These are phyloP conservation scores for Bilobella aurantiaca DNA, from an alignment of 1,140 invertebrate genomes.

Conservation along the genomic window DNA sequence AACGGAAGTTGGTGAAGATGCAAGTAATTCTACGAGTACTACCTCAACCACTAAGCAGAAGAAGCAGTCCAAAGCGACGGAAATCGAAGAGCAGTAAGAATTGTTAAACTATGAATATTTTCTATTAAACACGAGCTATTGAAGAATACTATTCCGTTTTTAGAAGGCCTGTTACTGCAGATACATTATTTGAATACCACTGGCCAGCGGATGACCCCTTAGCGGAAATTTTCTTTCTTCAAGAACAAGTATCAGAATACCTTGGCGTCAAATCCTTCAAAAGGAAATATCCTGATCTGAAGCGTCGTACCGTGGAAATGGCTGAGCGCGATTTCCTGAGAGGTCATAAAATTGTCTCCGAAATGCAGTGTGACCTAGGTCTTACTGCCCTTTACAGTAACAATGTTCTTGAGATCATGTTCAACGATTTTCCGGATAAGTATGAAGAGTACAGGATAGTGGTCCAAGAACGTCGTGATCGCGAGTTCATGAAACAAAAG, in stretches of 20 bases:
- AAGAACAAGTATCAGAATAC: constrained; percentile 86
- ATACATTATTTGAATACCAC: constrained; percentile 84
- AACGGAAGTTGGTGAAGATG: neutral
- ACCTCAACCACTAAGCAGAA: constrained; percentile 19
- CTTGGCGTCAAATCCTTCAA: constrained; percentile 90
- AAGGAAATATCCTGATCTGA: constrained; percentile 82
- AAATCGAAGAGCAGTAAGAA: constrained; percentile 26
- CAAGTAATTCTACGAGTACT: constrained; percentile 21
- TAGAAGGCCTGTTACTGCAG: constrained; percentile 59
- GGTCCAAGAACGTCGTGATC: constrained; percentile 65
- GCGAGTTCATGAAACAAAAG: constrained; percentile 55
- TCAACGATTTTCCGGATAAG: constrained; percentile 84
- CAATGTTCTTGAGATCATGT: constrained; percentile 90
- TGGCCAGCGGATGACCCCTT: constrained; percentile 65
- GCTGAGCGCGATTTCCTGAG: constrained; percentile 80
- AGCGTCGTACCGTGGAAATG: constrained; percentile 69
- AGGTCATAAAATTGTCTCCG: constrained; percentile 72
- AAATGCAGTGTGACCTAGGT: constrained; percentile 61
- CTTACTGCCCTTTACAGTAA: constrained; percentile 80
- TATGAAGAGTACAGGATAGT: constrained; percentile 83
- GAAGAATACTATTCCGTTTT: constrained; percentile 46
- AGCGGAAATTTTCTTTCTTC: constrained; percentile 70
- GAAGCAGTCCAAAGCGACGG: constrained; percentile 27
- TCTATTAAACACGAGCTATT: constrained; percentile 51
- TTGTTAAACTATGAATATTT: neutral